Percentiles rank a stretch among this genome's conserved stretches.
Evolutionary conservation across 1,140 invertebrate species (phyloP).

Genomic region (Melitaea cinxia): DNA sequence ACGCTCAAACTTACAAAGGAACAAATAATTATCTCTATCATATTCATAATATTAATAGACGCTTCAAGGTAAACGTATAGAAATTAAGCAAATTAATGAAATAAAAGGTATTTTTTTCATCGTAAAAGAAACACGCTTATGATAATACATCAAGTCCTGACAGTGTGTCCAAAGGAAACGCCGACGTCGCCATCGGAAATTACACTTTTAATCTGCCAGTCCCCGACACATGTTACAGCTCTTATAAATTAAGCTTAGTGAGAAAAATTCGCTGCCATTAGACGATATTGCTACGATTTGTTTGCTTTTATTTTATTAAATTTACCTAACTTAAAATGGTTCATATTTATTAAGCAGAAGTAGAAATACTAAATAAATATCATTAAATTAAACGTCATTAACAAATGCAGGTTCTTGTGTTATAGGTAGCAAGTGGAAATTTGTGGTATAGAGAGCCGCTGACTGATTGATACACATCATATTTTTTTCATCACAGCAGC

Average conservation of each 20-base stretch:
- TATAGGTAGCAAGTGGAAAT: no score
- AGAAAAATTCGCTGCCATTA: constrained; percentile 30
- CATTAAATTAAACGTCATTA: no score
- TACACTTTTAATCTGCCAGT: constrained; percentile 52
- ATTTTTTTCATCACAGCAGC: no score
- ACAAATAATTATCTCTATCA: no score
- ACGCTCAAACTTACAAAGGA: no score
- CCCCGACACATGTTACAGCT: constrained; percentile 35
- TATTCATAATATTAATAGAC: no score
- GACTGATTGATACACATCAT: no score
- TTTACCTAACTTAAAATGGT: background rate
- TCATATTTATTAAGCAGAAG: background rate
- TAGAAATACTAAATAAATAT: no score
- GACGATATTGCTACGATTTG: constrained; percentile 17
- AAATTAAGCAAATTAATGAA: background rate
- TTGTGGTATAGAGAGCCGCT: no score
- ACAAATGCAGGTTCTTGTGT: no score
- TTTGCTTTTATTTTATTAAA: constrained; percentile 8
- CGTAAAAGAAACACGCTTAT: constrained; percentile 16
- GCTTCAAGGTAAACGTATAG: no score
- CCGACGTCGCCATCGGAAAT: constrained; percentile 50
- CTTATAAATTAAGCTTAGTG: constrained; percentile 33
- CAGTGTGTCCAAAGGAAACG: constrained; percentile 41
- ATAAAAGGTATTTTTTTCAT: background rate
- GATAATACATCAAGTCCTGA: constrained; percentile 47